Evolutionary conservation across 1,140 invertebrate genomes (phyloP).

Genomic region (Maniola jurtina): DNA sequence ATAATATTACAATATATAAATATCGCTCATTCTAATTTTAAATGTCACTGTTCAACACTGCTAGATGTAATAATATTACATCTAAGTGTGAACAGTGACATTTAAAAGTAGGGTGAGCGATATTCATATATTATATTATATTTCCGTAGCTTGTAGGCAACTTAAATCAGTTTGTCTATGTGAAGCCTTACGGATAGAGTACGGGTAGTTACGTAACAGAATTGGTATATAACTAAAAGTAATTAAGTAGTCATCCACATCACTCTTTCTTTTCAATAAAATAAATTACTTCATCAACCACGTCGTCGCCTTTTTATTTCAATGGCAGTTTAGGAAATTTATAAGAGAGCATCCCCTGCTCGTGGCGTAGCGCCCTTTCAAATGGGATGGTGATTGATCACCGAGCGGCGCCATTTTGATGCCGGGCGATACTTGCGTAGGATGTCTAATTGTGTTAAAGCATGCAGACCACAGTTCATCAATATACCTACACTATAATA

Average conservation of each 20-base stretch:
- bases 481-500: neutral
- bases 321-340: constrained; percentile 1
- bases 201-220: too few relatives aligned
- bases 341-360: neutral
- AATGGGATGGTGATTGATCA: constrained; percentile 18
- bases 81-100: too few relatives aligned
- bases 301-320: constrained; percentile 3
- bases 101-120: too few relatives aligned
- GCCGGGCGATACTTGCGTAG: neutral
- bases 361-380: neutral
- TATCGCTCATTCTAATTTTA: too few relatives aligned
- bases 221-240: too few relatives aligned
- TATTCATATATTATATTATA: too few relatives aligned
- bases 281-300: constrained; percentile 2
- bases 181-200: too few relatives aligned
- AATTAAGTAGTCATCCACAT: neutral
- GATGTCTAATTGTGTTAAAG: neutral
- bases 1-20: too few relatives aligned
- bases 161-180: too few relatives aligned
- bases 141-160: too few relatives aligned
- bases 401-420: neutral
- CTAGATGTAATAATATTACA: too few relatives aligned
- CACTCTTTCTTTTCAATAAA: neutral
- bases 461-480: neutral
- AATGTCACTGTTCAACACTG: too few relatives aligned